Evolutionary conservation across 2,888 invertebrate species (phyloP).

Genomic region (Amiota mariae): DNA sequence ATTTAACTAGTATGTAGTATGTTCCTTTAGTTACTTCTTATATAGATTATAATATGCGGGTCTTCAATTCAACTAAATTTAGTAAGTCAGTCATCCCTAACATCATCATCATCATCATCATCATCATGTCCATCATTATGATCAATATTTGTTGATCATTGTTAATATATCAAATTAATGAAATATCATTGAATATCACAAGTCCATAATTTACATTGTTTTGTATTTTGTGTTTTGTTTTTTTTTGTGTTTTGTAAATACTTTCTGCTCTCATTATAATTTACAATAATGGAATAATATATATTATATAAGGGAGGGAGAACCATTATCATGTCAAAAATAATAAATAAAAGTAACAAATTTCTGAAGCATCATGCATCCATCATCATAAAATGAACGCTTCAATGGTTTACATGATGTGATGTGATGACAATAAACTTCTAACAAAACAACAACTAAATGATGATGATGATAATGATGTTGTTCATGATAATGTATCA

Average conservation of each 20-base stretch:
- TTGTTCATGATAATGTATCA: no score
- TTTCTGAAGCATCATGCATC: neutral
- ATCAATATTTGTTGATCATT: neutral
- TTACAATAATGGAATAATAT: no score
- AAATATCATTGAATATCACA: constrained; percentile 22
- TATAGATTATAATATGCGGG: neutral
- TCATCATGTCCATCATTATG: neutral
- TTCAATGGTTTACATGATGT: constrained; percentile 22
- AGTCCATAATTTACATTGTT: constrained; percentile 20
- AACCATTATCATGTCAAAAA: neutral
- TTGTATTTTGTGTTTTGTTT: neutral
- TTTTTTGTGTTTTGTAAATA: neutral
- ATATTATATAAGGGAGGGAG: no score
- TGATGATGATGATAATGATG: no score
- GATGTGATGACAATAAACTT: no score
- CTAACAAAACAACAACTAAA: no score
- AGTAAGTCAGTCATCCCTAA: neutral
- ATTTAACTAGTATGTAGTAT: no score
- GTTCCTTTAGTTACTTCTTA: no score
- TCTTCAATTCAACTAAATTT: neutral
- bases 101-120: neutral
- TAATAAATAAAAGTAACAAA: constrained; percentile 7
- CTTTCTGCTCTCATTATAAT: no score
- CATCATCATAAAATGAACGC: constrained; percentile 18
- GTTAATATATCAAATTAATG: neutral